phyloP scores from a whole-genome alignment of 53 echinoderm and acorn worm genomes.

The Pentamera pediparva region DNA sequence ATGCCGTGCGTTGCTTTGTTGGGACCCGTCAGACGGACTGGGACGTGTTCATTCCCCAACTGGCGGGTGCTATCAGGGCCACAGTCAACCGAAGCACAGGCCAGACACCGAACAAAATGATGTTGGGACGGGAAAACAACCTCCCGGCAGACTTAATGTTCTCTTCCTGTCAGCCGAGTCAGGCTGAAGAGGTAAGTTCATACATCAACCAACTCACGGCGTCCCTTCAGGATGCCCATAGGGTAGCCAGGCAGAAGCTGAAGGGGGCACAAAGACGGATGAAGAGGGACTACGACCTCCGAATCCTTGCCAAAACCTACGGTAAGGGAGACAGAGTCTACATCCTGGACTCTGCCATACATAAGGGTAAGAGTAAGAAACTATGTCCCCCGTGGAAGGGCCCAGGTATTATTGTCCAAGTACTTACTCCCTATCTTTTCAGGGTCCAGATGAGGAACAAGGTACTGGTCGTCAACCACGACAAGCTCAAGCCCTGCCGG shows the following conservation, averaged over 20 bases:
- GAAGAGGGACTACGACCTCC: slow-evolving; percentile 41
- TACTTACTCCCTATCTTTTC: slow-evolving; percentile 28
- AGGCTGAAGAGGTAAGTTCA: not conserved
- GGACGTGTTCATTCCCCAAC: slow-evolving; percentile 27
- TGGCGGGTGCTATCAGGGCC: slow-evolving; percentile 39
- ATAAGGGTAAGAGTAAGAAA: slow-evolving; percentile 33
- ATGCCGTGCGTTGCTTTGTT: slow-evolving; percentile 43
- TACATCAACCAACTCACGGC: slow-evolving; percentile 10
- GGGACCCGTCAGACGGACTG: slow-evolving; percentile 32
- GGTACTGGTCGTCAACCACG: slow-evolving; percentile 36
- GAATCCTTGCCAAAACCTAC: not conserved
- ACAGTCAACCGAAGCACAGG: slow-evolving; percentile 43
- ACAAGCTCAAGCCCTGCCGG: slow-evolving; percentile 36
- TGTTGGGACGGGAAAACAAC: slow-evolving; percentile 40
- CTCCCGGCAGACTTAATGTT: slow-evolving; percentile 41
- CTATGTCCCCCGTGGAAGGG: slow-evolving; percentile 48
- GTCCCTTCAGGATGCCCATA: slow-evolving; percentile 18
- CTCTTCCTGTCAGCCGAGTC: not conserved
- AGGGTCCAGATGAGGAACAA: slow-evolving; percentile 28
- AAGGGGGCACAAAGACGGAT: slow-evolving; percentile 12
- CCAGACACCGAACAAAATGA: slow-evolving; percentile 26
- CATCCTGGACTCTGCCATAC: slow-evolving; percentile 21
- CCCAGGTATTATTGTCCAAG: slow-evolving; percentile 17
- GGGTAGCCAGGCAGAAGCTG: slow-evolving; percentile 11
- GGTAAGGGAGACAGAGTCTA: slow-evolving; percentile 38